Base-by-base conservation (phyloP, 1,140 invertebrate genomes). In the Scaptomyza pallida region DNA sequence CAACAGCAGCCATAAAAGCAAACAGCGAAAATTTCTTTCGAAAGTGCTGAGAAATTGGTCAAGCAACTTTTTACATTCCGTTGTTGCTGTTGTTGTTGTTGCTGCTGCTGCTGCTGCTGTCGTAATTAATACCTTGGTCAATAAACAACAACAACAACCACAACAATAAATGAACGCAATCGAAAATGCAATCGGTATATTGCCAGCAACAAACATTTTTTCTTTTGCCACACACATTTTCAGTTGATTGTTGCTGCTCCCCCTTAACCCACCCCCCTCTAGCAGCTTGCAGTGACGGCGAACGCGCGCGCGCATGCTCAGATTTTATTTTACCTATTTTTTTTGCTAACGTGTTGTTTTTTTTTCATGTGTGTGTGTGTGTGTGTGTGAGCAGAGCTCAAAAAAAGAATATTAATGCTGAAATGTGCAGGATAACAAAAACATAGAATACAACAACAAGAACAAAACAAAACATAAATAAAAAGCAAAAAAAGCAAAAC, bases 41-140 rank as follows among this genome's bases (percentile, higher is more conserved):
- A 71, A 65, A 71, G 68, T 60, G 63, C 33, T 59, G 74, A 60
- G 59, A 74, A 68, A 82, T 62, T 69, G 47, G 67, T 33, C 62
- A 74, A 62, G 26, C 72, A 62, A 73, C 55, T 61, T 67, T 47
- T 60, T 50, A 57, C 41, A 37, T 9, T 16, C 3, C 19, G 17
- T 47, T 67, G 62, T 26, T 56, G 55, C 71, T 71, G 64, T 47
- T 56, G 41, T 30, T 54, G 57, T n/a, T n/a, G n/a, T n/a, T n/a
- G n/a, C n/a, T n/a, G n/a, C n/a, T n/a, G n/a, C n/a, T n/a, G n/a
- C n/a, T n/a, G n/a, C n/a, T n/a, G n/a, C n/a, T n/a, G n/a, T 54
- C 44, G 69, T 67, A 72, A 59, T 72, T 67, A 59, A 47, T 74
- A 55, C 63, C 62, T 71, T 65, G 62, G 61, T 61, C 30, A 75